phyloP scores from a whole-genome alignment of 2,113 vertebrate species.

The Falcunculus frontatus region DNA sequence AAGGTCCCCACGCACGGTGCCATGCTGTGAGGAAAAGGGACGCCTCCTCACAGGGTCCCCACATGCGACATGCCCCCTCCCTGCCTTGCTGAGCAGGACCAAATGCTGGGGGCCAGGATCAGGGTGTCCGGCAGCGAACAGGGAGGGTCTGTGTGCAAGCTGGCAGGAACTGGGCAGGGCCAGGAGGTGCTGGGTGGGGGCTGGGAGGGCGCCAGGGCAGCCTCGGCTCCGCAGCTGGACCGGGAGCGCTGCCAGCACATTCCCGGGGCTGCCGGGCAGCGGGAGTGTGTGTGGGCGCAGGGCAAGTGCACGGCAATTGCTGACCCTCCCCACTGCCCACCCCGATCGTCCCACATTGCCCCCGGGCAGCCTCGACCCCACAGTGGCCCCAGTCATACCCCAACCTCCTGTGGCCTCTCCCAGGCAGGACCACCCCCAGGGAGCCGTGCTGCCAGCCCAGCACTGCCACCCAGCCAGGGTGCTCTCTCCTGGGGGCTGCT shows the following conservation, averaged over 20 bases:
- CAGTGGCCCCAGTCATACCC: not conserved
- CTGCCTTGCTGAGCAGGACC: not conserved
- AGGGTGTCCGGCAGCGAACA: not conserved
- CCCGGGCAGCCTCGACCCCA: not conserved
- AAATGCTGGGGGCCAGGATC: not conserved
- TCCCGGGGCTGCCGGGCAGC: not conserved
- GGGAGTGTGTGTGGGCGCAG: not conserved
- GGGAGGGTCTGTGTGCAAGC: not conserved
- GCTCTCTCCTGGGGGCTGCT: not conserved
- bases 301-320: not conserved
- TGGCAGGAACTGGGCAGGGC: not conserved
- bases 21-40: not conserved
- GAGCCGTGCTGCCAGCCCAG: not conserved
- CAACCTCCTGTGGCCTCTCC: not conserved
- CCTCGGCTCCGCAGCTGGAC: not conserved
- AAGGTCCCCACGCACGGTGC: not conserved
- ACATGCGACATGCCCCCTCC: not conserved
- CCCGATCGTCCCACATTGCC: accelerated
- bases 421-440: accelerated
- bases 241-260: conserved; percentile 38
- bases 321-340: not conserved
- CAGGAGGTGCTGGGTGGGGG: not conserved
- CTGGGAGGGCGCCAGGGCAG: not conserved
- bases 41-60: not conserved
- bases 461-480: not conserved